These are phyloP conservation scores for Myotis yumanensis DNA, from an alignment of 2,113 vertebrate genomes.

Conservation along the genomic window DNA sequence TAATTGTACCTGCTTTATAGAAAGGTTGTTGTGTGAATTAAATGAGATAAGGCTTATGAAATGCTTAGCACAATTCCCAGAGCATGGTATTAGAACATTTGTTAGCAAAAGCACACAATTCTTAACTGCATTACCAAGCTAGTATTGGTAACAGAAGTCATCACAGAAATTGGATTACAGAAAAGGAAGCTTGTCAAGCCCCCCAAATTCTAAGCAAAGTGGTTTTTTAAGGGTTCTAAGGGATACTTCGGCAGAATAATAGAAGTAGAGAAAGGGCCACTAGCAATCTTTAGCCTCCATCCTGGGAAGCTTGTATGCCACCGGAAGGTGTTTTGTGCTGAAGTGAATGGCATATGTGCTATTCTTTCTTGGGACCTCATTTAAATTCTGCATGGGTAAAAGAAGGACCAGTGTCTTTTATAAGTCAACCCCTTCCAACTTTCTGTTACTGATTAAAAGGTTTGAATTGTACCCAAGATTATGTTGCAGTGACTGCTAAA, in stretches of 20 bases:
- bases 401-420: constrained; percentile 45
- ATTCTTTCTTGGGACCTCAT: constrained; percentile 55
- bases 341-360: constrained; percentile 48
- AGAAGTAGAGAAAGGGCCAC: background rate
- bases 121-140: background rate
- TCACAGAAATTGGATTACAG: background rate
- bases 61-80: background rate
- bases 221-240: background rate
- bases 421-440: constrained; percentile 39
- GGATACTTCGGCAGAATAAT: background rate
- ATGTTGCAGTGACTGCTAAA: constrained; percentile 27
- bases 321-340: constrained; percentile 61
- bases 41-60: background rate
- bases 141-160: background rate
- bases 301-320: constrained; percentile 10
- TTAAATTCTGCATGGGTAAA: constrained; percentile 65
- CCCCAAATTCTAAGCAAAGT: too few species aligned
- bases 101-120: background rate
- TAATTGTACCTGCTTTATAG: background rate
- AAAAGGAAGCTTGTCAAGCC: background rate
- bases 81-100: background rate
- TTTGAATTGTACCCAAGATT: constrained; percentile 39
- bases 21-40: background rate
- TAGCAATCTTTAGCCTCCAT: background rate
- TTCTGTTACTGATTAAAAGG: constrained; percentile 46